Conservation (phyloP, 1,140 invertebrate species). For the Apolygus lucorum region DNA sequence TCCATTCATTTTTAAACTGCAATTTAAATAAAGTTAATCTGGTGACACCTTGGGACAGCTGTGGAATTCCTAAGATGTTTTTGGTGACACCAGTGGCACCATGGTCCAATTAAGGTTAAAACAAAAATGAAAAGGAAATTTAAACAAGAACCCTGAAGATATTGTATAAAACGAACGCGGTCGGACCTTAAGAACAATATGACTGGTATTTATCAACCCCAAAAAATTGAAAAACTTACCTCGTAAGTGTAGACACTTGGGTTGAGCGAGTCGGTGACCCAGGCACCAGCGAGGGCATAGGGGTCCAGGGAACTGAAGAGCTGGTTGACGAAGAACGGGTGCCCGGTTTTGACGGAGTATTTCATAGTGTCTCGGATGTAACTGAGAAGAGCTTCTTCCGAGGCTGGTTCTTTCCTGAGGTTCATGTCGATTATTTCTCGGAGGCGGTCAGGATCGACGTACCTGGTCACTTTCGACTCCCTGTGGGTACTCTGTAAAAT, state of each 20-base stretch:
- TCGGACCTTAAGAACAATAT: no score
- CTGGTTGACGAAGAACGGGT: constrained; percentile 81
- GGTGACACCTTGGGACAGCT: no score
- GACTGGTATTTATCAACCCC: no score
- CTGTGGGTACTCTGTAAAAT: constrained; percentile 55
- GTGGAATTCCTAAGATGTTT: no score
- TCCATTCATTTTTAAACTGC: no score
- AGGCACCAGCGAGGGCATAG: constrained; percentile 73
- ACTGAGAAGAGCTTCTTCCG: constrained; percentile 56
- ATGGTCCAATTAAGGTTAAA: no score
- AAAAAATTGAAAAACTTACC: no score
- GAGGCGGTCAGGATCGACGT: constrained; percentile 58
- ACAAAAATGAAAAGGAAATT: no score
- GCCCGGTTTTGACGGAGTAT: constrained; percentile 79
- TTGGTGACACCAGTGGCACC: no score
- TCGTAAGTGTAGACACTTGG: constrained; percentile 84
- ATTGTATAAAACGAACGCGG: no score
- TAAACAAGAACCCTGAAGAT: no score
- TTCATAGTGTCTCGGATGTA: constrained; percentile 57
- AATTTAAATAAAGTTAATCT: no score
- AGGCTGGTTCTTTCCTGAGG: constrained; percentile 44
- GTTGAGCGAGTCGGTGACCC: constrained; percentile 76
- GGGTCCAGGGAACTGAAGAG: constrained; percentile 74
- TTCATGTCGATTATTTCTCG: constrained; percentile 55
- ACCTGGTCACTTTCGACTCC: constrained; percentile 61